Base-by-base conservation (phyloP, 2,888 invertebrate species). In the Odontocolon sp. region DNA sequence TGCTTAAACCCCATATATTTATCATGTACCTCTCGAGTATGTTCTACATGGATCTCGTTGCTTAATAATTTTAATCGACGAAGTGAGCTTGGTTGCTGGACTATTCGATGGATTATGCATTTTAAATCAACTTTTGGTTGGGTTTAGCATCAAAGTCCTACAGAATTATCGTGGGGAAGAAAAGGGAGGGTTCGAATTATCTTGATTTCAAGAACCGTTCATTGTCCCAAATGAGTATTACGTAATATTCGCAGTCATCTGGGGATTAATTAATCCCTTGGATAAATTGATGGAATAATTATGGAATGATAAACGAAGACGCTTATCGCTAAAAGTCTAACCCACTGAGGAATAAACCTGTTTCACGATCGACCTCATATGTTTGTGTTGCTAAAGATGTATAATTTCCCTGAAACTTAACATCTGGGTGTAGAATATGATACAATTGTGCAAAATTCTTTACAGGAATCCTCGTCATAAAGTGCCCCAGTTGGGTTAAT, bases 71-170 rank as follows among this genome's bases (percentile, higher is more conserved):
- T 45, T 38, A 47, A 45, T 18, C 23, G 54, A 47, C 6, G 36
- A 76, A 14, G 16, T 8, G 45, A 40, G 52, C 8, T 23, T 33
- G 21, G 21, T 50, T 28, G 64, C 40, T 68, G 45, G 26, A 28
- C 33, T 8, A 71, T 77, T 68, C 47, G 57, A 52, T 56, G 50
- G 71, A 71, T 71, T 71, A 71, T 77, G 76, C 67, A 77, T 71
- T 77, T 71, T 71, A 63, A 68, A 77, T 77, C 50, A 57, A 68
- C 63, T 76, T 59, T 66, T 59, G 52, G 66, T 28, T 59, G 50
- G 36, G 28, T 28, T 26, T 50, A 8, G 36, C 21, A 14, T 40
- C 52, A 36, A 64, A 47, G 16, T 33, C 33, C n/a, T 11, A 21
- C 23, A 31, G 33, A 67, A 71, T 76, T 33, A 68, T 40, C 28